Evolutionary conservation across 2,113 vertebrate species (phyloP).

Genomic region (Synchiropus splendidus): DNA sequence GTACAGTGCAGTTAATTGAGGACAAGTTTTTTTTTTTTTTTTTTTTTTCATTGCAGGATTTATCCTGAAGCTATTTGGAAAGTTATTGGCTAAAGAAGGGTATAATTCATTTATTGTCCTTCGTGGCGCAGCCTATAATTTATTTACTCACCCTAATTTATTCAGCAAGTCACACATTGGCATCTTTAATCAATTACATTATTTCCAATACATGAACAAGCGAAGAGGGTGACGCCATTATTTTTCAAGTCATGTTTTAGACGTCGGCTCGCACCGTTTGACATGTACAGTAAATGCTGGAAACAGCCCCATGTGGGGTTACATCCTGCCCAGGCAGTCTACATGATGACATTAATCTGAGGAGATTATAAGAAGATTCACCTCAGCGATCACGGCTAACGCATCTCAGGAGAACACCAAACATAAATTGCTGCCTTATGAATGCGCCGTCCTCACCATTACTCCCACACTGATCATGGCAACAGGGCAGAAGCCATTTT

Average conservation of each 20-base stretch:
- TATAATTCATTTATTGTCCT: constrained; percentile 43
- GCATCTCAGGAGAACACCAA: constrained; percentile 26
- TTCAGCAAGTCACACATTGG: constrained; percentile 23
- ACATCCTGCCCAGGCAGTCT: constrained; percentile 17
- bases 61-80: constrained; percentile 28
- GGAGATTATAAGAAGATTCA: constrained; percentile 34
- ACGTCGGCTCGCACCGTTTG: constrained; percentile 18
- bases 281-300: constrained; percentile 29
- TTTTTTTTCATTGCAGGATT: constrained; percentile 16
- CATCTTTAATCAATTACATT: constrained; percentile 25
- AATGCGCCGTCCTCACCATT: constrained; percentile 20
- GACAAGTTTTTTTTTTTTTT: constrained; percentile 17
- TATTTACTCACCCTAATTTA: constrained; percentile 41
- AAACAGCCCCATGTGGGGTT: constrained; percentile 6
- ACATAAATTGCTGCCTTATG: constrained; percentile 28
- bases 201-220: no score
- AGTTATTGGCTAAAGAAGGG: constrained; percentile 35
- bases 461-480: neutral
- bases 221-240: neutral
- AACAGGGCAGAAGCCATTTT: constrained; percentile 6
- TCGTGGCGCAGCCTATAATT: constrained; percentile 39
- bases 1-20: constrained; percentile 15
- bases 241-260: constrained; percentile 1
- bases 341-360: constrained; percentile 37
- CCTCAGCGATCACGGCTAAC: constrained; percentile 34